A percentile compares a stretch with the other conserved stretches of the same genome.
Conservation (phyloP, 2,113 vertebrate species). For the Craseonycteris thonglongyai region DNA sequence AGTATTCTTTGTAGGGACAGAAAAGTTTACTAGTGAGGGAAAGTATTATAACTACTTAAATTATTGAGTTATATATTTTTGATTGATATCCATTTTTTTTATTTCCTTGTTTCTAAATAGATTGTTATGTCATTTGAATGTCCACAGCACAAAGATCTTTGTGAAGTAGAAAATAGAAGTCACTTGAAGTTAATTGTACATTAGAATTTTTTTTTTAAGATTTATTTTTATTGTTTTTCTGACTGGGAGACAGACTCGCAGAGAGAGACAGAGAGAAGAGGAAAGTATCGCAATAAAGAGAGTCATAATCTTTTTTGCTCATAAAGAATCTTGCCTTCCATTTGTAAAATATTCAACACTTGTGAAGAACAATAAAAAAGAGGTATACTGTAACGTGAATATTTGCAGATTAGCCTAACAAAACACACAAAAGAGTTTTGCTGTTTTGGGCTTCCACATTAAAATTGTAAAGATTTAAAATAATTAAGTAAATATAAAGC, state of each 20-base stretch:
- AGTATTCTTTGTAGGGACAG: neutral
- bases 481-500: neutral
- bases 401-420: neutral
- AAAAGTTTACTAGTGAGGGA: neutral
- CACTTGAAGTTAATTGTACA: neutral
- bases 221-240: too few species aligned
- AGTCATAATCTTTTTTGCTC: neutral
- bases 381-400: neutral
- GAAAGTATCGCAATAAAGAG: neutral
- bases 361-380: neutral
- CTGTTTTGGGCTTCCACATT: neutral
- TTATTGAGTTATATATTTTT: neutral
- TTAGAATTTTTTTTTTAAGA: neutral
- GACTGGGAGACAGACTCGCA: too few species aligned
- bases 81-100: neutral
- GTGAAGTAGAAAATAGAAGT: neutral
- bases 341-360: neutral
- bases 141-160: neutral
- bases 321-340: neutral
- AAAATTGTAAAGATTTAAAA: neutral
- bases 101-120: neutral
- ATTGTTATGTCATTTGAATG: neutral
- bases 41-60: neutral
- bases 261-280: neutral
- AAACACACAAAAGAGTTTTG: neutral